Evolutionary conservation across 2,888 invertebrate genomes (phyloP).

Genomic region (Neoaliturus tenellus): DNA sequence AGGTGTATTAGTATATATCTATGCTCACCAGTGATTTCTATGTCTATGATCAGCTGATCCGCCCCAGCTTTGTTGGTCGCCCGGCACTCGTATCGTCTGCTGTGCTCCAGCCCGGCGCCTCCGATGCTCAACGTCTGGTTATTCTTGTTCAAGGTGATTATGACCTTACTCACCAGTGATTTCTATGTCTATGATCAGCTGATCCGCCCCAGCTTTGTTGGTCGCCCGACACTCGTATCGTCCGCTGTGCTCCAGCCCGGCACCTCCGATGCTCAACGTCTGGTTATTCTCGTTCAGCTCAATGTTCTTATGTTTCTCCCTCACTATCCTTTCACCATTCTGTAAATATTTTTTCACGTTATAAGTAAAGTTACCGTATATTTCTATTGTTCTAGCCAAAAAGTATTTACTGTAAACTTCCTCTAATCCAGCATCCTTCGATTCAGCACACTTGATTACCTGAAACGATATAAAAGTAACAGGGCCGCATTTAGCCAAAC

Average conservation of each 20-base stretch:
- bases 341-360: too few species aligned
- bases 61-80: constrained; percentile 14
- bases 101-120: neutral
- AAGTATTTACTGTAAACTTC: too few species aligned
- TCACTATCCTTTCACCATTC: neutral
- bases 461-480: too few species aligned
- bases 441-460: too few species aligned
- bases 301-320: neutral
- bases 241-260: neutral
- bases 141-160: too few species aligned
- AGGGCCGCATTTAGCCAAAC: too few species aligned
- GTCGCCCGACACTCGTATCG: neutral
- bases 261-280: constrained; percentile 9
- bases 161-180: constrained; percentile 21
- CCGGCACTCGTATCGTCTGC: neutral
- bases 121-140: constrained; percentile 25
- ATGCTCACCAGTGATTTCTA: constrained; percentile 22
- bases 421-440: too few species aligned
- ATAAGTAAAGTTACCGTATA: too few species aligned
- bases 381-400: too few species aligned
- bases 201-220: neutral
- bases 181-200: constrained; percentile 2
- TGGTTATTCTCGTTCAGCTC: constrained; percentile 18
- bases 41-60: neutral
- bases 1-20: too few species aligned